Evolutionary conservation across 1,140 invertebrate genomes (phyloP), one percentile per base, ranked within the genome.

Genomic region (Formica selysi): DNA sequence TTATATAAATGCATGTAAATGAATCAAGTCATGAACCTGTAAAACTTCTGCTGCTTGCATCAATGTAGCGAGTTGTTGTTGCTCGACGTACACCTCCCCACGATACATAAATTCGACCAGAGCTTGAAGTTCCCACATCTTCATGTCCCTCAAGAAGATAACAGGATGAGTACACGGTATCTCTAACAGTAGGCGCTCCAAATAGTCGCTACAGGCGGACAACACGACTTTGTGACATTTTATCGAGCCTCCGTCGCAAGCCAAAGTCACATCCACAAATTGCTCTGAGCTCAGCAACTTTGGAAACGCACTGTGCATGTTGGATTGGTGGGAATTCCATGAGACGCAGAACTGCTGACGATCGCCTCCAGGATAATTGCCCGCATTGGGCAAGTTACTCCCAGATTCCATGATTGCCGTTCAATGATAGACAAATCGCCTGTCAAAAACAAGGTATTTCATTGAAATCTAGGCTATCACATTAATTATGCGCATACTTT

Each of bases 181-280:
- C 91, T 98, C 97, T 26, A 98, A 95, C 36, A 98, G 94, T 36
- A 98, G 95, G 81, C 97, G 96, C 94, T 98, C 97, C 89, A 98
- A 97, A 93, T 98, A 98, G 4, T 97, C 97, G 76, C 97, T 98
- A 93, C 98, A 98, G 1, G 98, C 98, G 3, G 97, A 98, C 78
- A 98, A 93, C 16, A 97, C 97, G 59, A 98, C 96, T 91, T 98
- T 98, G 96, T 99, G 98, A 90, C 98, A 98, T 92, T 98, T 98
- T 85, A 98, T 96, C 92, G 97, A 97, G 74, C 97, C 96, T 10
- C 97, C 98, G 93, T 98, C 98, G 92, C 98, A 98, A 19, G 98
- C 98, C 59, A 98, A 93, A 7, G 98, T 98, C 19, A 98, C 98
- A 94, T 98, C 98, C 0, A 98, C 98, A 93, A 98, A 98, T 92